Percentiles rank a stretch among this genome's conserved stretches.
These are phyloP conservation scores for Conops quadrifasciatus DNA, from an alignment of 2,888 invertebrate species.

Conservation along the genomic window DNA sequence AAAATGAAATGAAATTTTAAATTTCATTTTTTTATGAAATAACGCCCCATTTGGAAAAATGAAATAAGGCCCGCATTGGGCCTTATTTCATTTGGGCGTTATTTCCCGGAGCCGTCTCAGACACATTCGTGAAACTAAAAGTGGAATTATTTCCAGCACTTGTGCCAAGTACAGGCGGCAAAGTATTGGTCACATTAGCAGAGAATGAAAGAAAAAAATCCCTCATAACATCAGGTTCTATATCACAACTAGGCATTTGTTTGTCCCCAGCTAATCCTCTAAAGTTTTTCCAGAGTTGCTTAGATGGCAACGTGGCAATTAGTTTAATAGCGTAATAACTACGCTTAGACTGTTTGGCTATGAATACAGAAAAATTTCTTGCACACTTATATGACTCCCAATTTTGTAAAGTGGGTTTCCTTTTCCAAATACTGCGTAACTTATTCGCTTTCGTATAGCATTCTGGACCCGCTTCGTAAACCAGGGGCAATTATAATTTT, in stretches of 20 bases:
- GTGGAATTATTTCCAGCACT: not conserved
- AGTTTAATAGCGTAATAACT: not conserved
- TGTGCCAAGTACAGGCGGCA: not conserved
- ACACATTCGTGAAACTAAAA: not conserved
- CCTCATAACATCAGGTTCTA: not conserved
- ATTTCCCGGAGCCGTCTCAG: too few species aligned
- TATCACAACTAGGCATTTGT: not conserved
- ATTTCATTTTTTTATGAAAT: too few species aligned
- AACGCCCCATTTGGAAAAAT: too few species aligned
- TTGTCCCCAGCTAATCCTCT: not conserved
- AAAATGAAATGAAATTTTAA: too few species aligned
- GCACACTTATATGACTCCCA: not conserved
- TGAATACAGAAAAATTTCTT: not conserved
- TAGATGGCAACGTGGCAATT: not conserved
- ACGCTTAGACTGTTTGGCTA: not conserved
- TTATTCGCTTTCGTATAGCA: not conserved
- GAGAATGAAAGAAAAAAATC: not conserved
- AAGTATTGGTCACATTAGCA: not conserved
- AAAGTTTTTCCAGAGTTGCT: conserved; percentile 6
- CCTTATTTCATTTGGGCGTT: too few species aligned
- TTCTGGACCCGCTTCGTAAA: not conserved
- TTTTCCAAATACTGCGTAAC: not conserved
- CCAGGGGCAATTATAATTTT: not conserved
- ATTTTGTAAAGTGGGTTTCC: not conserved
- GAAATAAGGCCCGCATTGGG: too few species aligned